Conservation (phyloP, 2,888 invertebrate genomes). For the Coleophora flavipennella region DNA sequence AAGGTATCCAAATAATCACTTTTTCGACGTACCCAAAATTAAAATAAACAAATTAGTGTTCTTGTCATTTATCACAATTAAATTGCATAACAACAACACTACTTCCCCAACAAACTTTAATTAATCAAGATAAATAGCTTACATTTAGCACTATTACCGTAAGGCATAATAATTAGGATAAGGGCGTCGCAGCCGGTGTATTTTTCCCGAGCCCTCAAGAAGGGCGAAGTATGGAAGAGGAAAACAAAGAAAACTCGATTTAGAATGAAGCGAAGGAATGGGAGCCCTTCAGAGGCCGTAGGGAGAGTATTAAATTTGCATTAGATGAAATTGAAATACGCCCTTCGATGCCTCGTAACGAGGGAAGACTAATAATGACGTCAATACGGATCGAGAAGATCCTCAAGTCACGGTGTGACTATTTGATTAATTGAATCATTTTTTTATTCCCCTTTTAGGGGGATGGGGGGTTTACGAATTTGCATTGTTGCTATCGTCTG, state of each 20-base stretch:
- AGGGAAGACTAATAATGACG: slow-evolving; percentile 64
- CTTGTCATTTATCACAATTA: no score
- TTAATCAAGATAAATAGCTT: slow-evolving; percentile 60
- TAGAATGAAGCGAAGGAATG: slow-evolving; percentile 13
- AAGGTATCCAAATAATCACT: no score
- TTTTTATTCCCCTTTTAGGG: slow-evolving; percentile 37
- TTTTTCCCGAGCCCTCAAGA: slow-evolving; percentile 15
- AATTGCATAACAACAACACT: slow-evolving; percentile 20
- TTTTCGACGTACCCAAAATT: no score
- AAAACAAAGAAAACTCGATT: slow-evolving; percentile 64
- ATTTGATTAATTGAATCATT: slow-evolving; percentile 69
- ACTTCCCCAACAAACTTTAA: slow-evolving; percentile 37
- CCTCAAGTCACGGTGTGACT: slow-evolving; percentile 62
- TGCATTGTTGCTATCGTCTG: slow-evolving; percentile 8
- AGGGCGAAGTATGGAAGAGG: slow-evolving; percentile 25
- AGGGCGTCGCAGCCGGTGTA: slow-evolving; percentile 11
- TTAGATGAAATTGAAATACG: slow-evolving; percentile 70
- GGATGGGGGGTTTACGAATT: slow-evolving; percentile 28
- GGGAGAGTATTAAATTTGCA: slow-evolving; percentile 71
- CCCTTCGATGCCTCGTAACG: slow-evolving; percentile 62
- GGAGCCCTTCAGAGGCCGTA: slow-evolving; percentile 45
- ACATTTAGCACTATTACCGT: slow-evolving; percentile 46
- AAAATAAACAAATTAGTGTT: no score
- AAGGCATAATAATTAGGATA: slow-evolving; percentile 46
- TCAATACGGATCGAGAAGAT: slow-evolving; percentile 54